Conservation (phyloP, 2,888 invertebrate species). For the Chydorus sphaericus region DNA sequence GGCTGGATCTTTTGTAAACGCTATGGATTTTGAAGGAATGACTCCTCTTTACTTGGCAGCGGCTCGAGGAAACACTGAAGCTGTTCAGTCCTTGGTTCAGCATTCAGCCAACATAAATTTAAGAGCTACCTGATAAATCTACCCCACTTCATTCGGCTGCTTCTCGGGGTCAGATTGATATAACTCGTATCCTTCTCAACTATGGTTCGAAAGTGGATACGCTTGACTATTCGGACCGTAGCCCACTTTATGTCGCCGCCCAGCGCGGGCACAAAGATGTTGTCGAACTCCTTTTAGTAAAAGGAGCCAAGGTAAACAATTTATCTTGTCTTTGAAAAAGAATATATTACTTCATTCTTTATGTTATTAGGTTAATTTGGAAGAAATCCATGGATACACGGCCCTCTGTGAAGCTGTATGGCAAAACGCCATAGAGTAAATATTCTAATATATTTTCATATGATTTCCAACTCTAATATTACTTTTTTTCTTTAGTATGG, state of each 20-base stretch:
- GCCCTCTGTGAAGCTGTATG: conserved; percentile 56
- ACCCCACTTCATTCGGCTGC: conserved; percentile 48
- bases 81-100: conserved; percentile 31
- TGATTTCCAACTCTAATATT: too few relatives aligned
- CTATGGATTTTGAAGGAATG: conserved; percentile 46
- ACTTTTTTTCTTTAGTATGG: too few relatives aligned
- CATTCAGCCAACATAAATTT: conserved; percentile 36
- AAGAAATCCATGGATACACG: conserved; percentile 53
- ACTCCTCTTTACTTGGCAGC: conserved; percentile 54
- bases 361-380: conserved; percentile 29
- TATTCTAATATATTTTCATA: too few relatives aligned
- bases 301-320: conserved; percentile 24
- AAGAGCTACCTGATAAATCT: conserved; percentile 43
- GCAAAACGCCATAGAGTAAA: conserved; percentile 42
- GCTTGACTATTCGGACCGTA: conserved; percentile 41
- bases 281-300: conserved; percentile 27
- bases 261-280: conserved; percentile 30
- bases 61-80: conserved; percentile 39
- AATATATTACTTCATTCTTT: neutral
- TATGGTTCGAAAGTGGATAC: conserved; percentile 43
- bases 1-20: conserved; percentile 45
- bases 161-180: conserved; percentile 37
- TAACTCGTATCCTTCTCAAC: conserved; percentile 39
- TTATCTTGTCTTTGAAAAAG: neutral
- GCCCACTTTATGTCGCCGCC: conserved; percentile 34